Conservation (phyloP, 2,888 invertebrate genomes). For the Scelioninae gen. 2 region DNA sequence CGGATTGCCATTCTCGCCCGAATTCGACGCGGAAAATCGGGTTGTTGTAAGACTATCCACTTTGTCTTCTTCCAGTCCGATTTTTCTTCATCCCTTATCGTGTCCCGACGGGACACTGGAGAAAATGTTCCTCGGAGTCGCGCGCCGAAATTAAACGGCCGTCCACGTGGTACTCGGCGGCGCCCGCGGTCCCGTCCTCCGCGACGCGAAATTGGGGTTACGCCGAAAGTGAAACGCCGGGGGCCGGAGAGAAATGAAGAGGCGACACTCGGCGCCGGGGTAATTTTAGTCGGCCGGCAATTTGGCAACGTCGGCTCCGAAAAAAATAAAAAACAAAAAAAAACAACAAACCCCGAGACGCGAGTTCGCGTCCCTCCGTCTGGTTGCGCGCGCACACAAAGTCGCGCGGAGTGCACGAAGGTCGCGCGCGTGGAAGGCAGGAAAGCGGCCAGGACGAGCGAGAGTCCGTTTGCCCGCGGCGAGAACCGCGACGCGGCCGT, state of each 20-base stretch:
- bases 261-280: conserved; percentile 66
- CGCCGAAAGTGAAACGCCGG: conserved; percentile 55
- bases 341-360: conserved; percentile 55
- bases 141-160: too few relatives aligned
- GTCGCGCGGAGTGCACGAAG: conserved; percentile 12
- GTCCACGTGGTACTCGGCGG: not conserved
- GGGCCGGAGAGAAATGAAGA: conserved; percentile 56
- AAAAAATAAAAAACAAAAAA: too few relatives aligned
- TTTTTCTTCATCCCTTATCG: too few relatives aligned
- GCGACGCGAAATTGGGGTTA: conserved; percentile 46
- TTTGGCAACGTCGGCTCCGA: conserved; percentile 74
- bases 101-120: too few relatives aligned
- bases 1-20: too few relatives aligned
- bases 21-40: too few relatives aligned
- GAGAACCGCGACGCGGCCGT: conserved; percentile 59
- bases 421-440: conserved; percentile 1
- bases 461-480: conserved; percentile 61
- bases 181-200: conserved; percentile 48
- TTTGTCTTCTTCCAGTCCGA: too few relatives aligned
- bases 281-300: conserved; percentile 73
- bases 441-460: conserved; percentile 54
- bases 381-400: conserved; percentile 3
- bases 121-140: too few relatives aligned
- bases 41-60: too few relatives aligned
- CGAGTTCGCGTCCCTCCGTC: conserved; percentile 36